Evolutionary conservation across 2,113 vertebrate species (phyloP).

Genomic region (Geothlypis trichas): DNA sequence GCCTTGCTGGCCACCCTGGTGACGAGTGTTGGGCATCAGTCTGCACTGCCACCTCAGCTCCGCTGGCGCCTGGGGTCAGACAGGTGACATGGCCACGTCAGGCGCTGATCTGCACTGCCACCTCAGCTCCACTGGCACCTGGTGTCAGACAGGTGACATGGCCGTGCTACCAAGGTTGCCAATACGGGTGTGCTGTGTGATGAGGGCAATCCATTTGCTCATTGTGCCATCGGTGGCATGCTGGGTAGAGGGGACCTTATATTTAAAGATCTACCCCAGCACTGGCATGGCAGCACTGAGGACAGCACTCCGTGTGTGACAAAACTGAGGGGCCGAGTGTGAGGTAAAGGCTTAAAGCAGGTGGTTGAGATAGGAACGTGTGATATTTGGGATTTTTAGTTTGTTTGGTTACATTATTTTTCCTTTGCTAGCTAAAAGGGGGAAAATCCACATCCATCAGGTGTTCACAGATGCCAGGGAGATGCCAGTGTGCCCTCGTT

Average conservation of each 20-base stretch:
- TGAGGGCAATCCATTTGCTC: neutral
- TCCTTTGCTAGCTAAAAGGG: neutral
- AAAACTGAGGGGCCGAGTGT: accelerated
- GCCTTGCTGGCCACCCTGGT: accelerated
- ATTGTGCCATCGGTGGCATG: neutral
- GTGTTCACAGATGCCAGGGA: neutral
- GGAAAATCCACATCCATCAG: accelerated
- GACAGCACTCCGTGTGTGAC: accelerated
- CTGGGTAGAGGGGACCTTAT: neutral
- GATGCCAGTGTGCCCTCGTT: accelerated
- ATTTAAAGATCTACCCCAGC: neutral
- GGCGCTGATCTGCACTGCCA: too few species aligned
- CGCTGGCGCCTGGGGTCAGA: neutral
- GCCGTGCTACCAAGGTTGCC: neutral
- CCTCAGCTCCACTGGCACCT: neutral
- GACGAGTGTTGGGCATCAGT: accelerated
- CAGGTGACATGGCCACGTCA: neutral
- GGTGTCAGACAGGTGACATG: neutral
- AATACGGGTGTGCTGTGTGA: neutral
- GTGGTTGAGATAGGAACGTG: accelerated
- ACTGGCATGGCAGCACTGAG: neutral
- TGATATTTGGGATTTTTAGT: accelerated
- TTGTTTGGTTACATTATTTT: too few species aligned
- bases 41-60: too few species aligned
- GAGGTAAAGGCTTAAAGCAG: neutral